These are phyloP conservation scores for Motacilla alba DNA, from an alignment of 2,113 vertebrate species.

Conservation along the genomic window DNA sequence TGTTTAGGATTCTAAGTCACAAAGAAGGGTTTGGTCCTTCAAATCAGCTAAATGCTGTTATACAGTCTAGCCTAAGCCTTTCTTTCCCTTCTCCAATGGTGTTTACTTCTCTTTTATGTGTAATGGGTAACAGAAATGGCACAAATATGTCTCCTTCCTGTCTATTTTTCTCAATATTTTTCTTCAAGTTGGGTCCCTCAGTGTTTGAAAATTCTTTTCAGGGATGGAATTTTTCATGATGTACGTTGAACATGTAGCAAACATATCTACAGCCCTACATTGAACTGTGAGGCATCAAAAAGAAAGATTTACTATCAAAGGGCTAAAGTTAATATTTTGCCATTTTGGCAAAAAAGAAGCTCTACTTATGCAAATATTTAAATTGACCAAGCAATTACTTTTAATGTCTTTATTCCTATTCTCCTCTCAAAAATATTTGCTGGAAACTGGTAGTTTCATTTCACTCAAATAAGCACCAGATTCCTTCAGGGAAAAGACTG, in stretches of 20 bases:
- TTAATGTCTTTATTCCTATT: slow-evolving; percentile 2
- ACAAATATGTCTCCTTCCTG: not conserved
- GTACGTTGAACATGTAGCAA: not conserved
- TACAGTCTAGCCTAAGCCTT: not conserved
- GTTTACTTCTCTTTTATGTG: not conserved
- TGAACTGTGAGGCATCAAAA: not conserved
- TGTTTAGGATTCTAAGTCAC: not conserved
- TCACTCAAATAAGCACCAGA: slow-evolving; percentile 15
- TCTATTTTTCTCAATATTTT: not conserved
- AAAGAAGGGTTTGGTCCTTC: not conserved
- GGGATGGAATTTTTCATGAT: not conserved
- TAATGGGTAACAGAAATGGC: not conserved
- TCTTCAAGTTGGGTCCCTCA: not conserved
- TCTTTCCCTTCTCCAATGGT: not conserved
- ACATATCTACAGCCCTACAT: not conserved
- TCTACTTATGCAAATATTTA: not conserved
- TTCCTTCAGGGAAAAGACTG: not conserved
- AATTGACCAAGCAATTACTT: slow-evolving; percentile 5
- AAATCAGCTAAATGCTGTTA: not conserved
- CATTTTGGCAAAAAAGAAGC: not conserved
- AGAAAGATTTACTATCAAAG: not conserved
- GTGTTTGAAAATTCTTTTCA: not conserved
- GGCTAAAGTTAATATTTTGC: not conserved
- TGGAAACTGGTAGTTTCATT: not conserved
- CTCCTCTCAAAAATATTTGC: slow-evolving; percentile 12